Conservation (phyloP, 2,113 vertebrate genomes). For the Chamaea fasciata region DNA sequence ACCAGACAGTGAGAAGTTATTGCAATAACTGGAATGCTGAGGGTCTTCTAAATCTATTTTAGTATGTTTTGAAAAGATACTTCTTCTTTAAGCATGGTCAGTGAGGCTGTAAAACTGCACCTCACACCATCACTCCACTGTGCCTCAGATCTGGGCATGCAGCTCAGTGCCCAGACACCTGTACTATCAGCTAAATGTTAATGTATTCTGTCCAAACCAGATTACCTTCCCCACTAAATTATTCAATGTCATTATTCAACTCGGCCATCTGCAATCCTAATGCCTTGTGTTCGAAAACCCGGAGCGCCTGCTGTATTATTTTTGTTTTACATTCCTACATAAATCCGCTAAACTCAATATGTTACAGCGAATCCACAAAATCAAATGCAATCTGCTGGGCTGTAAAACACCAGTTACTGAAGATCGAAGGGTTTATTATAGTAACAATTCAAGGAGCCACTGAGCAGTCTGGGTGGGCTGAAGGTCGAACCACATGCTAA, state of each 20-base stretch:
- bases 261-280: conserved; percentile 73
- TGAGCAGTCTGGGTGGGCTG: conserved; percentile 49
- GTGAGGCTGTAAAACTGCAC: not conserved
- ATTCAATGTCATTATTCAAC: conserved; percentile 67
- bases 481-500: conserved; percentile 28
- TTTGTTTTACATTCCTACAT: conserved; percentile 76
- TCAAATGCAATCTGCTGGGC: conserved; percentile 76
- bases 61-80: not conserved
- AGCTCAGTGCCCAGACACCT: conserved; percentile 56
- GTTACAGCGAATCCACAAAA: conserved; percentile 72
- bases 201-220: conserved; percentile 72
- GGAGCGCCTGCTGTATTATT: conserved; percentile 69
- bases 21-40: not conserved
- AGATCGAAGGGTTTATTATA: conserved; percentile 73
- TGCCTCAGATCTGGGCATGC: not conserved
- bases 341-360: conserved; percentile 77
- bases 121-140: not conserved
- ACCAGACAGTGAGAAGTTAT: not conserved
- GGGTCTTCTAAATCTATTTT: not conserved
- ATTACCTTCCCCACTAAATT: conserved; percentile 72
- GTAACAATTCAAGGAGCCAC: conserved; percentile 60
- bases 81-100: not conserved
- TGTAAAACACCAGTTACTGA: conserved; percentile 73
- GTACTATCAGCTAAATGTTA: conserved; percentile 68
- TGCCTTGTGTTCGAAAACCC: conserved; percentile 65